phyloP scores from a whole-genome alignment of 2,113 vertebrate species.

The Ranitomeya imitator region DNA sequence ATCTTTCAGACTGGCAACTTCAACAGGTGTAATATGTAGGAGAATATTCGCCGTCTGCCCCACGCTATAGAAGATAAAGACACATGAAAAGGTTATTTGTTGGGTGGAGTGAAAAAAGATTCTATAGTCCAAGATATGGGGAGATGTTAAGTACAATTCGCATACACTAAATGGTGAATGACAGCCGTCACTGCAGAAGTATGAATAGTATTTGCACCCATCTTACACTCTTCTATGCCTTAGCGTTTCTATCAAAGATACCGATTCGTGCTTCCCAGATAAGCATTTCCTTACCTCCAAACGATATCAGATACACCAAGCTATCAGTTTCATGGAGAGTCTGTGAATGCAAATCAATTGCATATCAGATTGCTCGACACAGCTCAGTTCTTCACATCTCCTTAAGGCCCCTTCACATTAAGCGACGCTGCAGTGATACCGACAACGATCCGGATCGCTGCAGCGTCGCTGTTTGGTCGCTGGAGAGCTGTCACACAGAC shows the following conservation, averaged over 20 bases:
- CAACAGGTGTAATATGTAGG: slow-evolving; percentile 64
- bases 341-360: background rate
- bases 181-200: background rate
- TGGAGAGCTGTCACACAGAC: too few species aligned
- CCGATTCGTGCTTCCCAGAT: background rate
- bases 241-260: background rate
- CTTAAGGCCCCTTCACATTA: too few species aligned
- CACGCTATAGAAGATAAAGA: slow-evolving; percentile 17
- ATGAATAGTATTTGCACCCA: background rate
- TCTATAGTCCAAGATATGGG: background rate
- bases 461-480: too few species aligned
- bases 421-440: too few species aligned
- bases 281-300: background rate
- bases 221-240: background rate
- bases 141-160: background rate
- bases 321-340: slow-evolving; percentile 18
- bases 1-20: slow-evolving; percentile 66
- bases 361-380: background rate
- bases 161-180: background rate
- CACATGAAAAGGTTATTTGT: background rate
- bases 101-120: background rate
- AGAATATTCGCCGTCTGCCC: slow-evolving; percentile 66
- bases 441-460: too few species aligned
- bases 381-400: background rate
- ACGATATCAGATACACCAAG: background rate